Evolutionary conservation across 2,113 vertebrate genomes (phyloP).

Genomic region (Mungos mungo): DNA sequence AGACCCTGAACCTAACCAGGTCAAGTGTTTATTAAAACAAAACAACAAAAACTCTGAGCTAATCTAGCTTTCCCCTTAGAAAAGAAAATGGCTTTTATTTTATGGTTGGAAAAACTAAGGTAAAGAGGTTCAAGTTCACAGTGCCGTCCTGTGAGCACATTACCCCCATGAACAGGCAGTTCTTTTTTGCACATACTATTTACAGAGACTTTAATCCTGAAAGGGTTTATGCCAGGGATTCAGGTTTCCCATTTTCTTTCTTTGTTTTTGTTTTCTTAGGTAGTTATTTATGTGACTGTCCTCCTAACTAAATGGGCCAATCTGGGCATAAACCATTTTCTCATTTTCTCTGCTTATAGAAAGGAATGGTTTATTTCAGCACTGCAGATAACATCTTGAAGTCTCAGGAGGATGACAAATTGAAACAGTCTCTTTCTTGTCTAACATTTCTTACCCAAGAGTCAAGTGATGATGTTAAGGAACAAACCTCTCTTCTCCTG

Average conservation of each 20-base stretch:
- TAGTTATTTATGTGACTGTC: constrained; percentile 74
- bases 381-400: constrained; percentile 55
- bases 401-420: constrained; percentile 72
- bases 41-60: not conserved
- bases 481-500: constrained; percentile 66
- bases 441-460: constrained; percentile 68
- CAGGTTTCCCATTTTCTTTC: constrained; percentile 37
- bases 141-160: not conserved
- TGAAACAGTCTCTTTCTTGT: constrained; percentile 64
- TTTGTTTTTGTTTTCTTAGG: constrained; percentile 75
- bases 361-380: constrained; percentile 69
- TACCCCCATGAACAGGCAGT: not conserved
- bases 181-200: not conserved
- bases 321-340: constrained; percentile 76
- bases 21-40: constrained; percentile 23
- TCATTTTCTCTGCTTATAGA: constrained; percentile 74
- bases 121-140: not conserved
- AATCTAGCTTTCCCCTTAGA: constrained; percentile 19
- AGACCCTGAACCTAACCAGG: not conserved
- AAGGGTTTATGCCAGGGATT: not conserved
- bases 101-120: not conserved
- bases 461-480: constrained; percentile 54
- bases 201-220: constrained; percentile 11
- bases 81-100: constrained; percentile 32
- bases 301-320: constrained; percentile 73